Conservation (phyloP, 2,888 invertebrate species). For the Torymus tubicola region DNA sequence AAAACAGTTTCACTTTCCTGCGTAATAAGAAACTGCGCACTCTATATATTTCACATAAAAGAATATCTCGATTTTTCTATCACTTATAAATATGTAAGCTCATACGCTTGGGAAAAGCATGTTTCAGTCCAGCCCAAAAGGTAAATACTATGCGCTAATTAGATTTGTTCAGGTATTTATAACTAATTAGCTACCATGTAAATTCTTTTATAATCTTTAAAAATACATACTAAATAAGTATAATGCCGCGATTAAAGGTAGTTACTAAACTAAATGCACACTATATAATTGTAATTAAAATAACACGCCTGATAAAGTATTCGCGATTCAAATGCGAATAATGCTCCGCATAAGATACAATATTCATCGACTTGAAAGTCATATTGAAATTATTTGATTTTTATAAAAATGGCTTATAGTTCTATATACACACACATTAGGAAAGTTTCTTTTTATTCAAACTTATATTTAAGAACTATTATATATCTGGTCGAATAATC, state of each 20-base stretch:
- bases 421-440: too few relatives aligned
- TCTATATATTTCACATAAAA: not conserved
- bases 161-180: slow-evolving; percentile 34
- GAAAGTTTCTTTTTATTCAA: too few relatives aligned
- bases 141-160: slow-evolving; percentile 33
- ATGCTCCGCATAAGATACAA: too few relatives aligned
- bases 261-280: slow-evolving; percentile 12
- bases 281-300: not conserved
- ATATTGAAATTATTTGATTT: too few relatives aligned
- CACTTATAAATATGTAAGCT: slow-evolving; percentile 38
- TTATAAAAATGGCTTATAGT: too few relatives aligned
- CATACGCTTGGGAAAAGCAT: not conserved
- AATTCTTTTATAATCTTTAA: not conserved
- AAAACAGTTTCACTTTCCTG: slow-evolving; percentile 37
- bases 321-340: not conserved
- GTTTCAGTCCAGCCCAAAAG: slow-evolving; percentile 28
- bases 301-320: not conserved
- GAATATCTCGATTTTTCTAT: slow-evolving; percentile 16
- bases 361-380: too few relatives aligned
- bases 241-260: not conserved
- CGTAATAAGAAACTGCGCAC: slow-evolving; percentile 6
- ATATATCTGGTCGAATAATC: too few relatives aligned
- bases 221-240: too few relatives aligned
- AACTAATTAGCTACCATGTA: slow-evolving; percentile 29
- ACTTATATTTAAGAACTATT: too few relatives aligned